Evolutionary conservation across 1,140 invertebrate species (phyloP), one percentile per base, ranked within the genome.

Genomic region (Teleogryllus occipitalis): DNA sequence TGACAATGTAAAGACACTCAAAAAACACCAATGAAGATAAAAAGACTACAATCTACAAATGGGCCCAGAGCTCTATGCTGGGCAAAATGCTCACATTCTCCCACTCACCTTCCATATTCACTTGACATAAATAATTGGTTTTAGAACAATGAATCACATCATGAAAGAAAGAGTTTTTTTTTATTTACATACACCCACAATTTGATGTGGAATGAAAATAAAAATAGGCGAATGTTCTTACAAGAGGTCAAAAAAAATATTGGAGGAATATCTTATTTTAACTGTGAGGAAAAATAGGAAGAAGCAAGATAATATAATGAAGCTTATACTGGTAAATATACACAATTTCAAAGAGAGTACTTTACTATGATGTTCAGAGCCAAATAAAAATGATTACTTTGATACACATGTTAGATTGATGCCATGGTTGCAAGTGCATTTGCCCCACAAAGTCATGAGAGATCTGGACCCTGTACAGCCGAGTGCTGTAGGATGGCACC

Each of bases 51-150:
- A 10, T 65, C 54, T 65, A 65, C 54, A 65, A 65, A 65, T 65
- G 54, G 54, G 54, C 54, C 54, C 54, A 65, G 54, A 65, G 54
- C 54, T 65, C 54, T 65, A 65, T 65, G 54, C 54, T 65, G 54
- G 54, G 54, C 54, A 65, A 65, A 65, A 65, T 65, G 54, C 18
- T 10, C 10, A 65, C 54, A 65, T 14, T 65, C 7, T 65, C 54
- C 54, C 54, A 65, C 54, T 65, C 54, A 65, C 54, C 54, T 65
- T 65, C 7, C 2, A 2, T 7, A 65, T 14, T 65, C 54, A 65
- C 54, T 65, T 18, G 54, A 65, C 10, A 18, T 65, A 18, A 1
- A 65, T 65, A 10, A 39, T 39, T 39, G 27, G 27, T 39, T 39
- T 39, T 39, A 39, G 18, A 10, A 65, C 18, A 65, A 2, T 7